These are phyloP conservation scores for Anoplopoma fimbria DNA, from an alignment of 2,113 vertebrate genomes.

Conservation along the genomic window DNA sequence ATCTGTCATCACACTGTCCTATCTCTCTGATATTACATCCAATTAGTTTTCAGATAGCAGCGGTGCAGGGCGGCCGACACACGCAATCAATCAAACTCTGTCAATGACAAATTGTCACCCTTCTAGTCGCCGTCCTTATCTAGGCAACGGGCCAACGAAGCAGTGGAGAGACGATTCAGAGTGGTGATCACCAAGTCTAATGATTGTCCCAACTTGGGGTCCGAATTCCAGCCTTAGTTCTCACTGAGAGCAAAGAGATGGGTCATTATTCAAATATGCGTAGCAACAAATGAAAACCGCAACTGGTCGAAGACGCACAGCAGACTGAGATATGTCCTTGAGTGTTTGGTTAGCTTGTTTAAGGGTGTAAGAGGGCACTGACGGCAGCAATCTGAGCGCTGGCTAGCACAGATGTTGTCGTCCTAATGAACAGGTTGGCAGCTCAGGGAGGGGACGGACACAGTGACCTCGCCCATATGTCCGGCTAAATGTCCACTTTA, in stretches of 20 bases:
- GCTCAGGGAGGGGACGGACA: slow-evolving; percentile 49
- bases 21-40: slow-evolving; percentile 70
- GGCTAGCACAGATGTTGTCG: slow-evolving; percentile 67
- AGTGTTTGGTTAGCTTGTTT: slow-evolving; percentile 6
- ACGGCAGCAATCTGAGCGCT: slow-evolving; percentile 30
- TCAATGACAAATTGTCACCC: slow-evolving; percentile 66
- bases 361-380: slow-evolving; percentile 15
- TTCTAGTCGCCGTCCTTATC: slow-evolving; percentile 27
- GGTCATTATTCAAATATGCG: slow-evolving; percentile 14
- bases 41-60: slow-evolving; percentile 76
- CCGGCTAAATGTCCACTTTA: slow-evolving; percentile 14
- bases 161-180: neutral
- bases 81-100: slow-evolving; percentile 70
- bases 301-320: neutral
- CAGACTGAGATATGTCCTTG: neutral
- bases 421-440: slow-evolving; percentile 63
- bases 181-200: slow-evolving; percentile 34
- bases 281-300: neutral
- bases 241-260: neutral
- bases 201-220: slow-evolving; percentile 27
- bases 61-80: slow-evolving; percentile 45
- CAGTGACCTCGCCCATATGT: slow-evolving; percentile 68
- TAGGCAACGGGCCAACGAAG: slow-evolving; percentile 52
- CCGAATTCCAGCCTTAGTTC: slow-evolving; percentile 1
- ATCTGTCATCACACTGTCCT: slow-evolving; percentile 58